phyloP scores from a whole-genome alignment of 2,797 vertebrate genomes.

The Clarias platycephalus region DNA sequence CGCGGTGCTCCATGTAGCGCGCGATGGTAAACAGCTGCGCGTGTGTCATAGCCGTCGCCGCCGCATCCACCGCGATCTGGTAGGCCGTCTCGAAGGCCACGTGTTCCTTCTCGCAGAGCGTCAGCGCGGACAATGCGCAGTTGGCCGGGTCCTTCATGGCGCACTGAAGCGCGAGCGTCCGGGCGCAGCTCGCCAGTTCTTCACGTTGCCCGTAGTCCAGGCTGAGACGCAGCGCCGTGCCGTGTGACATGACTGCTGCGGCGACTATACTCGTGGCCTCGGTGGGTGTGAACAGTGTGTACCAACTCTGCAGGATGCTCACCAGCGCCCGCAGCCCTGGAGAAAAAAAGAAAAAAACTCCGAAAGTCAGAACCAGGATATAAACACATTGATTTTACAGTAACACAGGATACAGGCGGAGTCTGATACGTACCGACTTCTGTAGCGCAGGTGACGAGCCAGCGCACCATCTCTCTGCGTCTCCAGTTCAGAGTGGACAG shows the following conservation, averaged over 20 bases:
- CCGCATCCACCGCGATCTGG: slow-evolving; percentile 85
- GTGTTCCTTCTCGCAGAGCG: slow-evolving; percentile 97
- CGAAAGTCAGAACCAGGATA: neutral
- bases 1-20: slow-evolving; percentile 92
- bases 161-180: slow-evolving; percentile 93
- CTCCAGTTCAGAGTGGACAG: slow-evolving; percentile 97
- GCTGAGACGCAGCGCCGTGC: slow-evolving; percentile 93
- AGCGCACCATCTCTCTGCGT: slow-evolving; percentile 96
- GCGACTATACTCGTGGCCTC: slow-evolving; percentile 98
- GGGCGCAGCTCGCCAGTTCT: slow-evolving; percentile 93
- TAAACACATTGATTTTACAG: neutral
- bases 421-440: slow-evolving; percentile 89
- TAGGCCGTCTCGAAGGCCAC: slow-evolving; percentile 89
- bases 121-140: slow-evolving; percentile 93
- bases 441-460: slow-evolving; percentile 96
- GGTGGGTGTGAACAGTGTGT: slow-evolving; percentile 95
- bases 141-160: slow-evolving; percentile 99
- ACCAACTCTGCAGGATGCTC: slow-evolving; percentile 98
- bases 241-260: slow-evolving; percentile 94
- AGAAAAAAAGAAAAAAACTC: neutral
- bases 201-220: slow-evolving; percentile 94
- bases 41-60: slow-evolving; percentile 84
- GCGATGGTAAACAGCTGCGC: slow-evolving; percentile 88
- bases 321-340: slow-evolving; percentile 92
- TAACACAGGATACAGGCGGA: neutral